A percentile compares a stretch with the other conserved stretches of the same genome.
phyloP scores from a whole-genome alignment of 2,113 vertebrate genomes.

The Rhea americana region DNA sequence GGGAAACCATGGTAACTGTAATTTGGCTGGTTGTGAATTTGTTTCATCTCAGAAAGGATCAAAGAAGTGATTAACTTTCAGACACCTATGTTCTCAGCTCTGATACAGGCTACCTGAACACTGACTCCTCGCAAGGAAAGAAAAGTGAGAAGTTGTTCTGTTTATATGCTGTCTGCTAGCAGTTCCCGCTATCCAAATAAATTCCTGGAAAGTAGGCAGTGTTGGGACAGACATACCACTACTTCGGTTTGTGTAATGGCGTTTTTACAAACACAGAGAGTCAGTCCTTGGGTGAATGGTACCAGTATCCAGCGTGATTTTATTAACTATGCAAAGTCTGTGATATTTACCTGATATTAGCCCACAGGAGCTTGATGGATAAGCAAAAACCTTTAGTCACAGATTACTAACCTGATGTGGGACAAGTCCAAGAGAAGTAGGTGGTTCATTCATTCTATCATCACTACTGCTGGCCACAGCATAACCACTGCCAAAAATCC shows the following conservation, averaged over 20 bases:
- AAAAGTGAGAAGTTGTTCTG: neutral
- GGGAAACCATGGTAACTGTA: neutral
- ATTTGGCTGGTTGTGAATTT: neutral
- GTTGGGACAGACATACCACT: neutral
- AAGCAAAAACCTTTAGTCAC: neutral
- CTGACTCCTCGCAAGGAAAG: neutral
- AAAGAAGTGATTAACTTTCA: neutral
- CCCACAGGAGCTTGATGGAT: neutral
- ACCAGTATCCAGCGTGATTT: neutral
- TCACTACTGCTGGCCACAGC: conserved; percentile 97
- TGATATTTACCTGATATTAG: neutral
- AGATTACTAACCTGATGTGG: conserved; percentile 91
- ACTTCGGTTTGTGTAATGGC: neutral
- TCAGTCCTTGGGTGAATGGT: neutral
- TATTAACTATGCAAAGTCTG: neutral
- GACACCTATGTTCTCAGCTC: neutral
- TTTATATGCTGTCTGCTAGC: neutral
- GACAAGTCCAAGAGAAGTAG: conserved; percentile 94
- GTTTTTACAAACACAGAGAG: neutral
- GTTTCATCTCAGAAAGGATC: neutral
- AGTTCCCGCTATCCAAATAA: neutral
- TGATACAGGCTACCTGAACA: neutral
- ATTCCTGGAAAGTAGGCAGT: neutral
- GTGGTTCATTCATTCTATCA: conserved; percentile 97
- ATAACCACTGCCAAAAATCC: conserved; percentile 85